A percentile compares a stretch with the other conserved stretches of the same genome.
Evolutionary conservation across 2,888 invertebrate species (phyloP).

Genomic region (Trisateles emortualis): DNA sequence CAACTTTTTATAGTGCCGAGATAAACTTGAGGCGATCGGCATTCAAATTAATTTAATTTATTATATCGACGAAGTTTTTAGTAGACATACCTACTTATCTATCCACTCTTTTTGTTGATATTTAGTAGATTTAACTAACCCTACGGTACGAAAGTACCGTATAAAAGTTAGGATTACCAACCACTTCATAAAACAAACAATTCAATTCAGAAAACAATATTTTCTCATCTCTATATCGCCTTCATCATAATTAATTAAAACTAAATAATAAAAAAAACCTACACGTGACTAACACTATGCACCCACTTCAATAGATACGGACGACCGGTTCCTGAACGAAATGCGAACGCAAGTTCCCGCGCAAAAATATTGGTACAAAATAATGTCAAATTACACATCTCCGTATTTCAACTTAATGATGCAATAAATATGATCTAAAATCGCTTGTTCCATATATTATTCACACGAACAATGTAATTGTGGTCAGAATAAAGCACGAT

Average conservation of each 20-base stretch:
- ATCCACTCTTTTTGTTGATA: too few species aligned
- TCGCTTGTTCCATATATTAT: constrained; percentile 28
- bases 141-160: too few species aligned
- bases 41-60: too few species aligned
- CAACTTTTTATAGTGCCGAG: too few species aligned
- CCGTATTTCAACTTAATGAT: background rate
- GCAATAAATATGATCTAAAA: constrained; percentile 2
- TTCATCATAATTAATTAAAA: constrained; percentile 74
- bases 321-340: constrained; percentile 67
- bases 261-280: constrained; percentile 66
- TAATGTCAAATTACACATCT: constrained; percentile 18
- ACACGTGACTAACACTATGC: constrained; percentile 74
- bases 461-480: constrained; percentile 45
- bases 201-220: constrained; percentile 42
- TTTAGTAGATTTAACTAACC: too few species aligned
- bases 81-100: too few species aligned
- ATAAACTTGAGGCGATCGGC: too few species aligned
- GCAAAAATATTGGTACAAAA: constrained; percentile 54
- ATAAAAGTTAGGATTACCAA: background rate
- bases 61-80: too few species aligned
- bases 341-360: constrained; percentile 62
- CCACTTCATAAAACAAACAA: constrained; percentile 26
- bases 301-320: constrained; percentile 71
- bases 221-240: constrained; percentile 51
- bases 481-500: constrained; percentile 41